Base-by-base conservation (phyloP, 2,113 vertebrate genomes). In the Chaetorhynchus papuensis region DNA sequence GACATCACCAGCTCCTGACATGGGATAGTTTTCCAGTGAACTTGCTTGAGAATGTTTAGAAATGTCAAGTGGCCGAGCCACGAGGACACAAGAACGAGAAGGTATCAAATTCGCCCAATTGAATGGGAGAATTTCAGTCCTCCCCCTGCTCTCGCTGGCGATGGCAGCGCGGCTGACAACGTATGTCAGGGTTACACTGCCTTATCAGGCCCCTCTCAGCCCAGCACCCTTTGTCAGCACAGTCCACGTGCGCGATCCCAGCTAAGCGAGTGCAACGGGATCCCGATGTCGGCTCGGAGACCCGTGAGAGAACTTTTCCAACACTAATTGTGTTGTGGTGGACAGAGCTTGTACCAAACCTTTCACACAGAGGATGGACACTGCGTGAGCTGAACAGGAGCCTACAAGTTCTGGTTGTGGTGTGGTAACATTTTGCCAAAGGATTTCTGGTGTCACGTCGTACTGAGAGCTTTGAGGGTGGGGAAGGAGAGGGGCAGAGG, bases 41-140 rank as follows among this genome's bases (percentile, higher is more conserved):
- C 96, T 96, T 96, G 96, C 96, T 96, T 96, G 92, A 97, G 96
- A 96, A 94, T 85, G 93, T 96, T 96, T 95, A 90, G 95, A 97
- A 96, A 96, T 96, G 95, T 97, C 96, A 96, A 96, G 96, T 93
- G 94, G 94, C 86, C 1, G 80, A 93, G 96, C 93, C 93, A 94
- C 23, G 83, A 96, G 96, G 93, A 83, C 92, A 66, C 82, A 60
- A 96, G 93, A 91, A 95, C 79, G 93, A 87, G 93, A 93, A 95
- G 94, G 96, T 96, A 90, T 96, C 94, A 81, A 21, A 89, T 97
- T 97, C 96, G 72, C 83, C 96, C 96, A 97, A 97, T 96, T 95
- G 92, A 88, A 95, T 5, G 74, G 94, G 85, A 94, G 94, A 90
- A 86, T 96, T 96, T 63, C 86, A 89, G 92, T 94, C 96, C 96